Base-by-base conservation (phyloP, 1,140 invertebrate species). In the Macrobrachium rosenbergii region DNA sequence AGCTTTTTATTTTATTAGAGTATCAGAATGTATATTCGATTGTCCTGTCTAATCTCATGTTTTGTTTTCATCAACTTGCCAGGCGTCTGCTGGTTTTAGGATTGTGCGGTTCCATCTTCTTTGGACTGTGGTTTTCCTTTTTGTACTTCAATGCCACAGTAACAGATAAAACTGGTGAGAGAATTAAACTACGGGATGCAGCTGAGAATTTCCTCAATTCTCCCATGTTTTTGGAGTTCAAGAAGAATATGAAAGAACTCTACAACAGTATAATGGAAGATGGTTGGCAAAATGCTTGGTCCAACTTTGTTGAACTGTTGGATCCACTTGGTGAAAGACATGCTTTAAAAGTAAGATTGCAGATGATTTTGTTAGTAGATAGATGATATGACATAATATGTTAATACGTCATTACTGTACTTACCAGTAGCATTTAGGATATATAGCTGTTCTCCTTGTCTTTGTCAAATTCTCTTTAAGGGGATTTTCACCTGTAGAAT, bases 281-380 rank as follows among this genome's bases (percentile, higher is more conserved):
- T 91, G 97, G 97, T 62, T 98, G 96, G 94, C 91, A 92, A 88
- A 94, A 93, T 89, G 94, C 97, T 2, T 98, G 96, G 96, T 95
- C 95, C 90, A 95, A 98, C 91, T 94, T 99, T 14, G 94, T 98
- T 16, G 95, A 97, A 88, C 93, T 96, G 28, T 88, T 94, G 14
- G 98, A 99, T 93, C 96, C 97, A 8, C 94, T 95, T 90, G 97
- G 97, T 1, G 97, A 98, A 92, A 94, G 95, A 80, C 97, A 98
- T 92, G 96, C 98, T 12, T 96, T 96, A 89, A 97, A 95, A 93
- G 96, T 97, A 62, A 76, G 52, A 52, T 52, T 52, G 52, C 8
- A 52, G 52, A 2, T 2, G 52, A 52, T 8, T 52, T 52, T 52
- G 6, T 10, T 12, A 10, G 12, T 12, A 52, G 52, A 6, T 21